A percentile compares a stretch with the other conserved stretches of the same genome.
phyloP scores from a whole-genome alignment of 1,140 invertebrate species.

The Leguminivora glycinivorella region DNA sequence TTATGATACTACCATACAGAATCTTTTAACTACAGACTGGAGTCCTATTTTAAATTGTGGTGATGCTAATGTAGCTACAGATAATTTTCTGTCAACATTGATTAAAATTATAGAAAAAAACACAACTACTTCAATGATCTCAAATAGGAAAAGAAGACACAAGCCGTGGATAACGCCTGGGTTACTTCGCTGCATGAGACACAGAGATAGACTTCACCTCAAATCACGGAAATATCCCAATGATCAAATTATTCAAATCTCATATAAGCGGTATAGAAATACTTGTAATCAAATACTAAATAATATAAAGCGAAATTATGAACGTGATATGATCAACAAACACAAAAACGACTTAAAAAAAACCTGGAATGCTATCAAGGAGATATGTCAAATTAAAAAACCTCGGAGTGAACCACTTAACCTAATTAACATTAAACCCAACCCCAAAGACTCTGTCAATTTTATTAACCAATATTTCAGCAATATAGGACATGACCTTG shows the following conservation, averaged over 20 bases:
- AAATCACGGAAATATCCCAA: background rate
- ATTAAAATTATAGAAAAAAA: background rate
- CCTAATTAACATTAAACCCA: background rate
- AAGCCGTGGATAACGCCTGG: conserved; percentile 2
- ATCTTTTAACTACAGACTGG: background rate
- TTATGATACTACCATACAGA: too few relatives aligned
- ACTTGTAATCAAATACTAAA: background rate
- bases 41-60: background rate
- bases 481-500: background rate
- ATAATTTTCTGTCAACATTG: background rate
- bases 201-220: background rate
- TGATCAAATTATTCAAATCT: background rate
- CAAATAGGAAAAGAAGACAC: background rate
- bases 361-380: background rate
- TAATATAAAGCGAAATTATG: background rate
- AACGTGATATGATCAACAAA: background rate
- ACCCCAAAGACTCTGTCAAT: background rate
- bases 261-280: background rate
- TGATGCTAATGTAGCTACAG: background rate
- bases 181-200: background rate
- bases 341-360: background rate
- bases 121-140: background rate
- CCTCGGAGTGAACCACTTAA: background rate
- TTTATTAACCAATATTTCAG: background rate
- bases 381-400: background rate